Percentiles rank a stretch among this genome's conserved stretches.
Conservation (phyloP, 2,797 vertebrate genomes). For the Sebastes vulpes region DNA sequence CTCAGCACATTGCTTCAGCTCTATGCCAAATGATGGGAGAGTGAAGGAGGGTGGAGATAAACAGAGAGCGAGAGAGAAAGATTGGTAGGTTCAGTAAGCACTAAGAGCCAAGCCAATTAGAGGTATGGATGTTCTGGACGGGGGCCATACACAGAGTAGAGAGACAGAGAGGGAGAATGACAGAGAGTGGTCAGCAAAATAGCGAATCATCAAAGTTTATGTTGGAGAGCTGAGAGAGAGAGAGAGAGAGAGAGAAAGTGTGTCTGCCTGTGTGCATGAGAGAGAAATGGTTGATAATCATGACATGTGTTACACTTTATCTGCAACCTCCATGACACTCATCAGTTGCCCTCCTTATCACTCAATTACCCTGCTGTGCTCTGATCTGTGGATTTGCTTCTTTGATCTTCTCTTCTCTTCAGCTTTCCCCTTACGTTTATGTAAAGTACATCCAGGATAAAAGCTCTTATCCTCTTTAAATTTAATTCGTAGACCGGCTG, state of each 20-base stretch:
- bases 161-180: constrained; percentile 5
- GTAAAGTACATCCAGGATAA: constrained; percentile 24
- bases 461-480: constrained; percentile 17
- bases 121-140: constrained; percentile 79
- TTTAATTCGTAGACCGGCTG: background rate
- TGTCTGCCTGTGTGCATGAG: background rate
- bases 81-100: constrained; percentile 57
- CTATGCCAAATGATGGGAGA: constrained; percentile 42
- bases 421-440: background rate
- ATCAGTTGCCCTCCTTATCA: constrained; percentile 61
- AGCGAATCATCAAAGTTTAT: constrained; percentile 48
- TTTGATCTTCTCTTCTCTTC: constrained; percentile 39
- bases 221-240: constrained; percentile 6
- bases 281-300: constrained; percentile 36
- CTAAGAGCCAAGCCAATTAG: constrained; percentile 77
- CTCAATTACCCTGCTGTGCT: constrained; percentile 49
- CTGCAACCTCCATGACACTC: constrained; percentile 54
- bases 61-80: constrained; percentile 36
- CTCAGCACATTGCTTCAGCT: constrained; percentile 67
- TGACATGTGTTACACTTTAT: constrained; percentile 54
- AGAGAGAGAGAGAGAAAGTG: background rate
- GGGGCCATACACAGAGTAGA: constrained; percentile 66
- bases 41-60: constrained; percentile 15
- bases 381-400: constrained; percentile 50
- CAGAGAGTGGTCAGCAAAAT: constrained; percentile 48